Evolutionary conservation across 2,113 vertebrate species (phyloP), one percentile per base, ranked within the genome.

Genomic region (Gopherus evgoodei): DNA sequence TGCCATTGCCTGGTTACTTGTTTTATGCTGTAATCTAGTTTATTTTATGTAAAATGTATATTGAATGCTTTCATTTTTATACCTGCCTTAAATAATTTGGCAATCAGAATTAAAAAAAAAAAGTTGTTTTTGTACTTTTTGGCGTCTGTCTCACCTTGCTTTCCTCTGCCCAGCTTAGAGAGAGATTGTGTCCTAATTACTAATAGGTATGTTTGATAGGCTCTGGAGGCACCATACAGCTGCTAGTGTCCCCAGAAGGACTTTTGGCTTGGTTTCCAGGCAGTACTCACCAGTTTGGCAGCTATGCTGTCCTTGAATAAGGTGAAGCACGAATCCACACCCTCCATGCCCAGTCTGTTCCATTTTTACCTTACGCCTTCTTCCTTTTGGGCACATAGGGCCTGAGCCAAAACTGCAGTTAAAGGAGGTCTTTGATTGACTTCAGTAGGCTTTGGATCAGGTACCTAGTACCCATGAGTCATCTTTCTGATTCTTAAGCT

Each of bases 61-160:
- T 98, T 97, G 97, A 99, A 99, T 98, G 99, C 98, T 99, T 99
- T 99, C 98, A 98, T 99, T 99, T 99, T 99, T 99, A 99, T 99
- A 99, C 99, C 98, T 99, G 99, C 99, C 99, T 99, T 99, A 99
- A 99, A 99, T 99, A 99, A 99, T 99, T 99, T 99, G 99, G 99
- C 99, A 99, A 99, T 99, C 99, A 99, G 98, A 99, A 99, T 99
- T 49, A 49, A 99, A 98, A 98, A 96, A 97, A 99, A 99, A 98
- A 98, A 94, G 95, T 98, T 98, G 98, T 97, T 98, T 99, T 99
- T 98, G 98, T 98, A 99, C 91, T 91, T 97, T 91, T 96, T 97
- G 88, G 95, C 97, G 96, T 97, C 96, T 93, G 95, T 96, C 79
- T 97, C 86, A 12, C 84, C 52, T 95, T 97, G 90, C 94, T 96